These are phyloP conservation scores for Diceros bicornis DNA, from an alignment of 2,797 vertebrate species.

Conservation along the genomic window DNA sequence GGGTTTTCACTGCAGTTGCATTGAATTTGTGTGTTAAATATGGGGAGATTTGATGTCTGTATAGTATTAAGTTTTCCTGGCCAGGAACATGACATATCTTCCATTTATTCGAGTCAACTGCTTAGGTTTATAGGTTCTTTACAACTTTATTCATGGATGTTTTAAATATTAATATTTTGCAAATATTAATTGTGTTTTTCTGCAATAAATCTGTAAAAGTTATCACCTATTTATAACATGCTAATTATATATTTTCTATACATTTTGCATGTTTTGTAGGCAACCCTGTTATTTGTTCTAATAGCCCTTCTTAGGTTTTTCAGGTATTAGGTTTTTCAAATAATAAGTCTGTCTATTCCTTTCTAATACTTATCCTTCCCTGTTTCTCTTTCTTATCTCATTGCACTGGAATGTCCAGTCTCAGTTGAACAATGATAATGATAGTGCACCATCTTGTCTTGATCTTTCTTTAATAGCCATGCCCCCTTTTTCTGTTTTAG, in stretches of 20 bases:
- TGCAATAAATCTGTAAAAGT: background rate
- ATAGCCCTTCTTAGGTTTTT: background rate
- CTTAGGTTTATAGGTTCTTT: background rate
- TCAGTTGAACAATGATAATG: background rate
- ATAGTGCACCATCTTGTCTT: background rate
- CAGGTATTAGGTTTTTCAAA: background rate
- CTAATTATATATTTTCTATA: background rate
- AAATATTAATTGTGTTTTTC: background rate
- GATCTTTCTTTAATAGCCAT: background rate
- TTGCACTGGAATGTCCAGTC: background rate
- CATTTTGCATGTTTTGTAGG: background rate
- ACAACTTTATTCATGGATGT: background rate
- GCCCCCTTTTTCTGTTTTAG: background rate
- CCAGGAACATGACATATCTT: background rate
- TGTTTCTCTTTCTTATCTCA: background rate
- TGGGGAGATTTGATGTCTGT: background rate
- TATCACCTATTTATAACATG: background rate
- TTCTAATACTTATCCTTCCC: background rate
- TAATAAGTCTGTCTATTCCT: background rate
- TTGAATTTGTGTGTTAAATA: background rate
- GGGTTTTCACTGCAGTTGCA: background rate
- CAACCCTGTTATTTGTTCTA: background rate
- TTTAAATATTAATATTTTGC: background rate
- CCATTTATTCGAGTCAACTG: background rate
- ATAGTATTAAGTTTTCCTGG: background rate